Evolutionary conservation across 2,113 vertebrate genomes (phyloP).

Genomic region (Rhea americana): DNA sequence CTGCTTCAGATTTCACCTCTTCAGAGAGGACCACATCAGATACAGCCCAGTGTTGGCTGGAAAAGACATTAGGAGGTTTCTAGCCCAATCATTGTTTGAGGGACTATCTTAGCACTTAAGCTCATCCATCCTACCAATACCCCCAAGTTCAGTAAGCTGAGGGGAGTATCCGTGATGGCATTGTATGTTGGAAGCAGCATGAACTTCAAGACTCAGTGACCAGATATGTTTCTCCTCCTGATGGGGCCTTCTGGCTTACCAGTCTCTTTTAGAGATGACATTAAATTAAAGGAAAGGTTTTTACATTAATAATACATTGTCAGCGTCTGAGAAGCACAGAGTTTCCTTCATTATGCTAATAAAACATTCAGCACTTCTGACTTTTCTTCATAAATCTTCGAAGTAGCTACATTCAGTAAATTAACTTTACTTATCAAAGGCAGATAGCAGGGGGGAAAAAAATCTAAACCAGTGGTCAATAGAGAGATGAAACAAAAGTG

Average conservation of each 20-base stretch:
- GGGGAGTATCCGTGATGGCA: not conserved
- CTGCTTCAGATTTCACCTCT: not conserved
- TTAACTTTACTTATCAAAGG: constrained; percentile 24
- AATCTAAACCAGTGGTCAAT: not conserved
- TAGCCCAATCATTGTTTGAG: not conserved
- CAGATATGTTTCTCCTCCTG: not conserved
- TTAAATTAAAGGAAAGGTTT: constrained; percentile 33
- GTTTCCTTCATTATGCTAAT: constrained; percentile 13
- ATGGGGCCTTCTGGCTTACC: not conserved
- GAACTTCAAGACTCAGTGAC: not conserved
- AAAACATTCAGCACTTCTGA: constrained; percentile 29
- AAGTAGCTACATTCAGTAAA: not conserved
- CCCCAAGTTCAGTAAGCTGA: no score
- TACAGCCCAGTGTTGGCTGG: not conserved
- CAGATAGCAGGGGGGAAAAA: constrained; percentile 25
- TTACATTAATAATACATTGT: constrained; percentile 58
- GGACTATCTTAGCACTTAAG: not conserved
- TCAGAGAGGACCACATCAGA: not conserved
- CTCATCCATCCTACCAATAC: not conserved
- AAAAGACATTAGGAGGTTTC: not conserved
- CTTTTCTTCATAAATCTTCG: not conserved
- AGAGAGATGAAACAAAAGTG: not conserved
- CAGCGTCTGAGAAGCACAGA: constrained; percentile 17
- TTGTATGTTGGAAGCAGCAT: not conserved
- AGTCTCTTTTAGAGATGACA: not conserved